Evolutionary conservation across 2,888 invertebrate genomes (phyloP), one percentile per base, ranked within the genome.

Genomic region (Sarcophaga carnaria): DNA sequence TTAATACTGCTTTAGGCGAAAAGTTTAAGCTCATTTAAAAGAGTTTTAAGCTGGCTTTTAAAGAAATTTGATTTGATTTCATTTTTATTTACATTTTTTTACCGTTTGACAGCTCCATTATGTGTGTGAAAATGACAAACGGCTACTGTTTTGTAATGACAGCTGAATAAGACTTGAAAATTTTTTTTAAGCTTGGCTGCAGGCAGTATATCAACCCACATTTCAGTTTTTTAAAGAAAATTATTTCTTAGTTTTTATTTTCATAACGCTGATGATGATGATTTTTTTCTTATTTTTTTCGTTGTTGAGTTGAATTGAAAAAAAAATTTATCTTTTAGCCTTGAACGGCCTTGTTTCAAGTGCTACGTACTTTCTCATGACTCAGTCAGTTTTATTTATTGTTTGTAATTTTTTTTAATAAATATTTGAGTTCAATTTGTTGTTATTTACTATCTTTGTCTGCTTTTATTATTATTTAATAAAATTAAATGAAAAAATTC

Each of bases 401-500:
- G 8, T 37, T 62, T 45, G 59, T 74, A 59, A 66, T n/a, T 14
- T 54, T 27, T 14, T 54, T 27, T 63, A 70, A 69, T 8, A 77
- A 62, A 78, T 67, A 83, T 72, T 72, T 72, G 67, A 71, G 63
- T 74, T 63, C 14, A 70, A 54, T 63, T 37, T 22, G 12, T 37
- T 69, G 37, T 37, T 37, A 37, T 8, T 37, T 8, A 47, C 37
- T 63, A 69, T n/a, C 37, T 71, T 49, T 63, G 47, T 25, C 27
- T 37, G 71, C 12, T 70, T 64, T 66, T 17, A 64, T 71, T 71
- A 17, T 70, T 70, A 77, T 70, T 83, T 70, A 83, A 83, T 80
- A 74, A 86, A 84, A 81, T 88, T 88, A 77, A 37, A 37, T 37
- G 37, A 37, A 88, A 85, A 85, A 86, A 88, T 88, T 86, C 80